Evolutionary conservation across 1,140 invertebrate species (phyloP).

Genomic region (Eupeodes corollae): DNA sequence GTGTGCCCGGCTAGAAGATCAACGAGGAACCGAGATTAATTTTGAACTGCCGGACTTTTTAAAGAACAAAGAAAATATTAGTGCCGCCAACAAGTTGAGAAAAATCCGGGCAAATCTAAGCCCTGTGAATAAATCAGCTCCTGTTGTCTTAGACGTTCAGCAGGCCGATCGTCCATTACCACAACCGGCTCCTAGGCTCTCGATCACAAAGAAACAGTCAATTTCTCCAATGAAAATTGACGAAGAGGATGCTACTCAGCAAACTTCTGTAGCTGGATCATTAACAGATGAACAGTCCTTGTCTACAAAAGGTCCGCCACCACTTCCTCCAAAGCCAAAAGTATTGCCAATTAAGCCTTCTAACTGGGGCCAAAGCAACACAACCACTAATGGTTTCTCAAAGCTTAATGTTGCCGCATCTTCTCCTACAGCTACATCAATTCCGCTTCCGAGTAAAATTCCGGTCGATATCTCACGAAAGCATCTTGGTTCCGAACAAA

Average conservation of each 20-base stretch:
- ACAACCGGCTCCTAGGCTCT: slow-evolving; percentile 31
- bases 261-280: background rate
- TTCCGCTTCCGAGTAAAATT: slow-evolving; percentile 11
- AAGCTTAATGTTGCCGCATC: background rate
- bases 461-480: slow-evolving; percentile 17
- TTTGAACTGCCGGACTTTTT: slow-evolving; percentile 70
- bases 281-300: background rate
- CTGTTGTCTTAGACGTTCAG: slow-evolving; percentile 5
- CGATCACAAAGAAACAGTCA: slow-evolving; percentile 21
- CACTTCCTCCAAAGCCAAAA: slow-evolving; percentile 47
- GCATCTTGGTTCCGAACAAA: slow-evolving; percentile 7
- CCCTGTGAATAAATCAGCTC: slow-evolving; percentile 19
- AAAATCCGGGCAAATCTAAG: slow-evolving; percentile 25
- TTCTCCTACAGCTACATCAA: slow-evolving; percentile 2
- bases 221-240: slow-evolving; percentile 29
- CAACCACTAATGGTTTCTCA: slow-evolving; percentile 7
- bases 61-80: slow-evolving; percentile 45
- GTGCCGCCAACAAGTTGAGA: slow-evolving; percentile 23
- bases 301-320: slow-evolving; percentile 38
- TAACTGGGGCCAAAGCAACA: slow-evolving; percentile 40
- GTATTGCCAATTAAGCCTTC: slow-evolving; percentile 45
- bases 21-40: slow-evolving; percentile 70
- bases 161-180: slow-evolving; percentile 8
- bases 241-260: background rate
- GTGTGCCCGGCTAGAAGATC: slow-evolving; percentile 62